Percentiles rank a stretch among this genome's conserved stretches.
Evolutionary conservation across 2,797 vertebrate genomes (phyloP).

Genomic region (Glyptemys insculpta): DNA sequence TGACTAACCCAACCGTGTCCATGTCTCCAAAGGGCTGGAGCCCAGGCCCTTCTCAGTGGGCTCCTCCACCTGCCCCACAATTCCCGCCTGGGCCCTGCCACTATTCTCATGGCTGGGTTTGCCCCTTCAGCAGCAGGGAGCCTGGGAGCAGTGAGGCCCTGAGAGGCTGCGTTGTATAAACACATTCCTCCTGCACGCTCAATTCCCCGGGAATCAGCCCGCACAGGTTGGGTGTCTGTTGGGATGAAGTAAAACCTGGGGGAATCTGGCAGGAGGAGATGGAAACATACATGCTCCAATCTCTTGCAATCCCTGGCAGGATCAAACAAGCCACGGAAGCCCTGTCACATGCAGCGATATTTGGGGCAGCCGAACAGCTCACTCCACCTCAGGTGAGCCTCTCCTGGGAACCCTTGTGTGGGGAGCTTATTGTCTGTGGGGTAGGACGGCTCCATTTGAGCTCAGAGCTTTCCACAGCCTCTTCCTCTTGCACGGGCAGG

Average conservation of each 20-base stretch:
- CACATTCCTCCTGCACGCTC: background rate
- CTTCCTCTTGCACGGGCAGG: background rate
- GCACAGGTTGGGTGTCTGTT: background rate
- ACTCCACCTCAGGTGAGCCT: background rate
- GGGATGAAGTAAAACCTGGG: background rate
- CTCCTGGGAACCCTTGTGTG: background rate
- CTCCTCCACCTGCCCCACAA: background rate
- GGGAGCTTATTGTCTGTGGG: background rate
- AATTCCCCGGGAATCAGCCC: background rate
- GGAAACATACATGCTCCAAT: background rate
- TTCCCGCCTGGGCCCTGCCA: background rate
- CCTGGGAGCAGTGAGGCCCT: background rate
- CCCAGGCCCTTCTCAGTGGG: background rate
- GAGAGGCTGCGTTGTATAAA: background rate
- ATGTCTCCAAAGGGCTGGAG: background rate
- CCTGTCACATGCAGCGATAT: background rate
- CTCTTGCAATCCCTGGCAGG: background rate
- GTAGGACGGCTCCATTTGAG: background rate
- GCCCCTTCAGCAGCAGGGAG: background rate
- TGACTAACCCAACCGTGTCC: background rate
- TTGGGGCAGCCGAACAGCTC: background rate
- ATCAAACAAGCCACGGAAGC: background rate
- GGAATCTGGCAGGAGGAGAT: background rate
- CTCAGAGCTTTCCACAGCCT: background rate
- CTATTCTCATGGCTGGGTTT: background rate